Evolutionary conservation across 2,113 vertebrate genomes (phyloP), one percentile per base, ranked within the genome.

Genomic region (Marmota monax): DNA sequence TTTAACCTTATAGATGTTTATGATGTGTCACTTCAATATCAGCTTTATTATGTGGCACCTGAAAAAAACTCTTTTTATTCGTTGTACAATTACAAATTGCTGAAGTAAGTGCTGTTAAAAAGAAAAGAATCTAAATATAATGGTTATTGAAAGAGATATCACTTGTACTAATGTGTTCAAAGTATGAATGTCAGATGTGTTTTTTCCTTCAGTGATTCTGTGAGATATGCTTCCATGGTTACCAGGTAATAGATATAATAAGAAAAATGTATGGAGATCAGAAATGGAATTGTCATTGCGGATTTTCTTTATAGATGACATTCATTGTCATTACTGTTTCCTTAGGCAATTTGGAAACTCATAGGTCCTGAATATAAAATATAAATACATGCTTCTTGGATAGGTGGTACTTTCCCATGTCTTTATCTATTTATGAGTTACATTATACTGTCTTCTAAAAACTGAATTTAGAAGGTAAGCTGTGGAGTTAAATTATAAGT

Each of bases 1-100:
- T 89, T 89, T 96, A 96, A 86, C 17, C 42, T 77, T 83, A 79
- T 34, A 92, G 45, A 29, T 45, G 77, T 96, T 87, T 90, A 56
- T 78, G 22, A 87, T 51, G 63, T 56, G 42, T 95, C 37, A 85
- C 42, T 77, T 95, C 34, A 61, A 2, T 86, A 84, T 92, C 25
- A 73, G 22, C 45, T 95, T n/a, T 37, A 34, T 22, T 95, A 42
- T 37, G 27, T 84, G 25, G 32, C 56, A 76, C 5, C 32, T 94
- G 73, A 73, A 88, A 88, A 73, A 73, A 79, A 73, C 0, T 11
- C 37, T 73, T 74, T 93, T 84, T 76, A 65, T 92, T 95, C 61
- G 39, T 4, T 29, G 61, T 74, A 70, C 10, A 83, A 42, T 82
- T 95, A 67, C 4, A 58, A 76, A 89, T 7, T 51, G 17, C 45